Evolutionary conservation across 2,113 vertebrate genomes (phyloP).

Genomic region (Pollimyrus isidori): DNA sequence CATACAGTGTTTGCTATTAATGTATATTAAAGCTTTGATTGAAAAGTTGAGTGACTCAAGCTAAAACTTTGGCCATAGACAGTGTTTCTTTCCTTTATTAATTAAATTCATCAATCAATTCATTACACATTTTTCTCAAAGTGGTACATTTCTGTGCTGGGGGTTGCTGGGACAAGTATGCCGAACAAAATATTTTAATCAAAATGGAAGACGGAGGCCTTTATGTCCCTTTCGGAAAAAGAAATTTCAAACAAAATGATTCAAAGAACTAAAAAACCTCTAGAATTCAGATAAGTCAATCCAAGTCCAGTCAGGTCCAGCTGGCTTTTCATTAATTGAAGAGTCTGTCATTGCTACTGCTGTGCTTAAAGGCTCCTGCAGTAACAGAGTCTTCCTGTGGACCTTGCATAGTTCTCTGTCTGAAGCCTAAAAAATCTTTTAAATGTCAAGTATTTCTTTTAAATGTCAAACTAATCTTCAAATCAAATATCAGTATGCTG

Average conservation of each 20-base stretch:
- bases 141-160: not conserved
- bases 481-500: not conserved
- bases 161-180: not conserved
- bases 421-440: not conserved
- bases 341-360: not conserved
- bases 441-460: not conserved
- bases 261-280: not conserved
- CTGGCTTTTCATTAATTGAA: not conserved
- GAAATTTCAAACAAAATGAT: not conserved
- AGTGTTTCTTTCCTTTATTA: not conserved
- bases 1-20: not conserved
- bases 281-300: not conserved
- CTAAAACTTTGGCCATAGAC: not conserved
- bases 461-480: conserved; percentile 9
- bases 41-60: not conserved
- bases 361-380: not conserved
- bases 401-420: not conserved
- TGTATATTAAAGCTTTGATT: not conserved
- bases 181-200: not conserved
- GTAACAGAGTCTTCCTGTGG: not conserved
- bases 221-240: not conserved
- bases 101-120: not conserved
- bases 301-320: not conserved
- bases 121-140: not conserved
- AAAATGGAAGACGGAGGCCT: not conserved